Base-by-base conservation (phyloP, 2,888 invertebrate genomes). In the Dasysyrphus tricinctus region DNA sequence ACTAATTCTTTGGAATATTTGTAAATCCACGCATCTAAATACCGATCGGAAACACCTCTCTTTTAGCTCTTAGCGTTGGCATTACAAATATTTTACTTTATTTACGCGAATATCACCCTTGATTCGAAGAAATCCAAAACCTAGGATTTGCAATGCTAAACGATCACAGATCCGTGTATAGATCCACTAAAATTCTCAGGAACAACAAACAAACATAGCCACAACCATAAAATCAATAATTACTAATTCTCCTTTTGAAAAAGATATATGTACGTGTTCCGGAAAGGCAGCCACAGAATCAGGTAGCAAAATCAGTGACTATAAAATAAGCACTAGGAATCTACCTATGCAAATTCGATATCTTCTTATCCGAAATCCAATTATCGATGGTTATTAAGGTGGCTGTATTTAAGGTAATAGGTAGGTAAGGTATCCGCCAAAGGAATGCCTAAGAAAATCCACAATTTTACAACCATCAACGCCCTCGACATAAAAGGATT, bases 41-140 rank as follows among this genome's bases (percentile, higher is more conserved):
- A 75, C 51, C 59, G 59, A 75, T 34, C 42, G 12, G 24, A 16
- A 69, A 80, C 75, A 61, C 67, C 80, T 19, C 19, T n/a, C 9
- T n/a, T n/a, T 34, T 37, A 37, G 29, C 14, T 19, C 12, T 54
- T 5, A 34, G 32, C 39, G 42, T 51, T 70, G 51, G 57, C 69
- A 74, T 83, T 83, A 83, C 82, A 83, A 83, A 83, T 83, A 83
- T 83, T 83, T 82, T 74, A 51, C 78, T 78, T 83, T 83, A 83
- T 74, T 24, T 74, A 63, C 74, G n/a, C 78, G 14, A 34, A 67
- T 73, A 2, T 24, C 19, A 16, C 61, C 44, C 14, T 32, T 51
- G n/a, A n/a, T 82, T 77, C 78, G 9, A 11, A 69, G 78, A 73
- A 73, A 44, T 63, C n/a, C 47, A 61, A 59, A 65, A 75, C 16